A percentile compares a stretch with the other conserved stretches of the same genome.
Evolutionary conservation across 2,888 invertebrate genomes (phyloP).

Genomic region (Gastrophysa polygoni): DNA sequence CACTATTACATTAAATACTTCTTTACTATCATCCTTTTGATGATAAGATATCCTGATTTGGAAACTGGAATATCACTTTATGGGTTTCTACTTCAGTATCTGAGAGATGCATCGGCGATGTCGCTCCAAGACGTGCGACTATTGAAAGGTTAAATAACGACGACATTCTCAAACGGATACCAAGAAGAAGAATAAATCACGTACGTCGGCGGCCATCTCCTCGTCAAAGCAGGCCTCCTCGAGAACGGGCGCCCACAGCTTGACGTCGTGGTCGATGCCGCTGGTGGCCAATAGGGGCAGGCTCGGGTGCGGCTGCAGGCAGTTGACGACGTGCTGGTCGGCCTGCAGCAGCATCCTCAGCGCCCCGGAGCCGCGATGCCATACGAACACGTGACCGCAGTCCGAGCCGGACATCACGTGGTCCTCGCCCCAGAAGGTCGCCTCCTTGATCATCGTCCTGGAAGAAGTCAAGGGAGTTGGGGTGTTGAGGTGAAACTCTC

Average conservation of each 20-base stretch:
- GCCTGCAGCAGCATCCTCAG: conserved; percentile 78
- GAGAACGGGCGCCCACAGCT: conserved; percentile 78
- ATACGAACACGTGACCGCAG: conserved; percentile 85
- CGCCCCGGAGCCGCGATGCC: conserved; percentile 74
- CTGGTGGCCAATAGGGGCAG: conserved; percentile 79
- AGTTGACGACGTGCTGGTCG: conserved; percentile 84
- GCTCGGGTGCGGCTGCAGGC: conserved; percentile 82
- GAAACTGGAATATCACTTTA: too few species aligned
- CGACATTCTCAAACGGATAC: too few species aligned
- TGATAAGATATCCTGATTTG: too few species aligned
- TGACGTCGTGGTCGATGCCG: conserved; percentile 88
- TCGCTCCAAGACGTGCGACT: too few species aligned
- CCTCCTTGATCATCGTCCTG: conserved; percentile 84
- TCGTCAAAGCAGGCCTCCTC: conserved; percentile 67
- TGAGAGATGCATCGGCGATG: too few species aligned
- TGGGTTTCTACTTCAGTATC: too few species aligned
- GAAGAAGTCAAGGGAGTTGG: background rate
- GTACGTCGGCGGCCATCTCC: conserved; percentile 68
- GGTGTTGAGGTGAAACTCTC: background rate
- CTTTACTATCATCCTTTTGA: too few species aligned
- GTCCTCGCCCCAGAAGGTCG: conserved; percentile 82
- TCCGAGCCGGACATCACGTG: conserved; percentile 88
- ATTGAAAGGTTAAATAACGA: too few species aligned
- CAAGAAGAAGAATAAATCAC: too few species aligned
- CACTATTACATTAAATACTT: too few species aligned